phyloP scores from a whole-genome alignment of 2,888 invertebrate species.

The Eilema caniola region DNA sequence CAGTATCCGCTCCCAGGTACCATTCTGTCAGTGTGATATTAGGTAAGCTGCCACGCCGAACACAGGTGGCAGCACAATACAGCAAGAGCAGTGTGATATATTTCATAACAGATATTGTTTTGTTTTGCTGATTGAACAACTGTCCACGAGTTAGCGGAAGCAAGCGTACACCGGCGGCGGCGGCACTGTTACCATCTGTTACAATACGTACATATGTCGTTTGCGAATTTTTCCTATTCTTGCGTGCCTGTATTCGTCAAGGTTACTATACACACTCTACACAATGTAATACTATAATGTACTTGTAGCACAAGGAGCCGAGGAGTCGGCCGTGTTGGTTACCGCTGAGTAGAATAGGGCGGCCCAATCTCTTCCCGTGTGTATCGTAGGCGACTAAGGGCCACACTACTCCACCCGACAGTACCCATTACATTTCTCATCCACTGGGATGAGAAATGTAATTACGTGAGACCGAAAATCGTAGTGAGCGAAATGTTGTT shows the following conservation, averaged over 20 bases:
- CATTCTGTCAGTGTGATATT: neutral
- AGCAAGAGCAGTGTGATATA: neutral
- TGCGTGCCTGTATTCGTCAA: slow-evolving; percentile 15
- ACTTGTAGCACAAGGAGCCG: neutral
- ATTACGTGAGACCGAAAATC: no score
- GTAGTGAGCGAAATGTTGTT: no score
- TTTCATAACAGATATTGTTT: neutral
- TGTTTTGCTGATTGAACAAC: neutral
- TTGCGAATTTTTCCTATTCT: slow-evolving; percentile 5
- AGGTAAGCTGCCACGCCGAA: neutral
- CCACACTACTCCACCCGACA: no score
- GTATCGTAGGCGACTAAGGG: no score
- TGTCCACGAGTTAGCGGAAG: neutral
- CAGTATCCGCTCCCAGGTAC: slow-evolving; percentile 95
- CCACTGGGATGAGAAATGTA: no score
- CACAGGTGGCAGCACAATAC: neutral
- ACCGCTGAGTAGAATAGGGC: no score
- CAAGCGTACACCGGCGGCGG: neutral
- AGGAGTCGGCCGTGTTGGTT: no score
- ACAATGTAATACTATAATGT: neutral
- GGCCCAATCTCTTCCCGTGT: no score
- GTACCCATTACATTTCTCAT: no score
- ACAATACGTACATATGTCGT: neutral
- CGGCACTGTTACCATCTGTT: no score
- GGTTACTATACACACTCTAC: neutral